A percentile compares a stretch with the other conserved stretches of the same genome.
Conservation (phyloP, 2,113 vertebrate species). For the Macrotus californicus region DNA sequence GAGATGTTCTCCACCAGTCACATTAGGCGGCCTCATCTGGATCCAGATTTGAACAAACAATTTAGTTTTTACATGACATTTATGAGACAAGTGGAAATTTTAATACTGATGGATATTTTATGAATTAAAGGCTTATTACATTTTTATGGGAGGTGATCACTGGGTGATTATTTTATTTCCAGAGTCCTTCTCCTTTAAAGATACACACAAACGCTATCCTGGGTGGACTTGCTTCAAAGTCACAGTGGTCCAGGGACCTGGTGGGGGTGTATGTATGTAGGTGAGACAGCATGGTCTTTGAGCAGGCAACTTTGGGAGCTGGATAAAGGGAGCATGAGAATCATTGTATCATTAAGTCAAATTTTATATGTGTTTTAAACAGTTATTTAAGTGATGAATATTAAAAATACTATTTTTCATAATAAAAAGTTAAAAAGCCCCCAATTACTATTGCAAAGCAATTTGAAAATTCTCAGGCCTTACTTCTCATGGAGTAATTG, state of each 20-base stretch:
- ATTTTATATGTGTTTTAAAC: background rate
- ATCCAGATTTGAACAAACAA: background rate
- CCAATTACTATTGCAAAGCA: no score
- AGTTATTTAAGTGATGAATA: background rate
- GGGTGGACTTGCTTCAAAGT: background rate
- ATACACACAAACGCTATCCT: background rate
- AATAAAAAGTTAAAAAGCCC: background rate
- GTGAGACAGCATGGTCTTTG: background rate
- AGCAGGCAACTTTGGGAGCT: background rate
- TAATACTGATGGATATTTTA: background rate
- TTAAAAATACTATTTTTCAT: background rate
- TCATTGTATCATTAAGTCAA: background rate
- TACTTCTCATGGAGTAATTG: background rate
- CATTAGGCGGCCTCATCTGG: background rate
- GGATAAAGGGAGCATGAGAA: background rate
- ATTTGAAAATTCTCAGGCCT: background rate
- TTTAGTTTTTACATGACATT: background rate
- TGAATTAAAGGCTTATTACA: background rate
- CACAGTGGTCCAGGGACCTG: accelerated
- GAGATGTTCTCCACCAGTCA: background rate
- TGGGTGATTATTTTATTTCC: background rate
- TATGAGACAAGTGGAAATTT: background rate
- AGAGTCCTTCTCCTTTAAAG: background rate
- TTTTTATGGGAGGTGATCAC: background rate
- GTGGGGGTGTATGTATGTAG: background rate